Base-by-base conservation (phyloP, 2,888 invertebrate species). In the Drosophila neonasuta region DNA sequence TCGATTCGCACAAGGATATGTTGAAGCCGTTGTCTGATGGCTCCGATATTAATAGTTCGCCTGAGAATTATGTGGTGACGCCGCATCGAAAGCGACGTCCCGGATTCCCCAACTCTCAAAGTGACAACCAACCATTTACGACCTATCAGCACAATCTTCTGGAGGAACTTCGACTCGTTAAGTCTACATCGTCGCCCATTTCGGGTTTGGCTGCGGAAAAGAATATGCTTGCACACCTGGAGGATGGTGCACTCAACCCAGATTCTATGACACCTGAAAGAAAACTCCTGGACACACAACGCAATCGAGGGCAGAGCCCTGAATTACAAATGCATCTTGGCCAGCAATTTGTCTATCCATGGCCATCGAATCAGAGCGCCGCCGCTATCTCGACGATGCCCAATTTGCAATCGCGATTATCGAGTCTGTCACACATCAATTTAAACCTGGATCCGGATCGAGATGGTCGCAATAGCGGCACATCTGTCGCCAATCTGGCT, bases 121-220 rank as follows among this genome's bases (percentile, higher is more conserved):
- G 96, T 71, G 96, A 96, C 89, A 96, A 96, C 91, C 95, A 96
- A 69, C 96, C 96, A 41, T 96, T 96, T 88, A 96, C 96, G 74
- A 95, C 96, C 65, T 96, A 95, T 89, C 94, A 94, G 77, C 95
- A 95, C 59, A 94, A 94, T 77, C 94, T 95, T 87, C 92, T 95
- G 79, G 95, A 95, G 89, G 95, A 95, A 88, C 93, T 94, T 87
- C 92, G 94, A 76, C 93, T 94, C 81, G 93, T 93, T 64, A 93
- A 93, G 90, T 91, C 94, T 45, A 87, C 92, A 88, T 95, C 95
- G 54, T 95, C 96, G 42, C 95, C 96, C 49, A 95, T 96, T 51
- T 95, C 95, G 51, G 95, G 88, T 17, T 88, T 89, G 62, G 80
- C 88, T 39, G 77, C 90, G 49, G 90, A 90, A 44, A 86, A 90